A percentile compares a stretch with the other conserved stretches of the same genome.
phyloP scores from a whole-genome alignment of 2,888 invertebrate species.

The Gasteruption jaculator region DNA sequence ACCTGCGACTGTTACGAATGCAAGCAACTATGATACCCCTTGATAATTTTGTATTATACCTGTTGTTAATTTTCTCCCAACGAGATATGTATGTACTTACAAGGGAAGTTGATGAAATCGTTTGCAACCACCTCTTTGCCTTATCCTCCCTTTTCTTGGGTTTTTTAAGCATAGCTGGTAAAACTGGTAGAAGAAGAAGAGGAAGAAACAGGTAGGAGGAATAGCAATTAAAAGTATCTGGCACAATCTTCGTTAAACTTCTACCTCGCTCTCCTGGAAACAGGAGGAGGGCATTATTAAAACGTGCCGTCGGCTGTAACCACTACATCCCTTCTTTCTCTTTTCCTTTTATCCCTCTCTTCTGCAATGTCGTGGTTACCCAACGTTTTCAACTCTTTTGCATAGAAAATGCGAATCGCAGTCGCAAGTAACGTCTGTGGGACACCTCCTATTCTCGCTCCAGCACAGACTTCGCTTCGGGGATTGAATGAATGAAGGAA shows the following conservation, averaged over 20 bases:
- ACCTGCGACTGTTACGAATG: too few relatives aligned
- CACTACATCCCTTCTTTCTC: constrained; percentile 24
- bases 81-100: too few relatives aligned
- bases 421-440: constrained; percentile 29
- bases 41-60: too few relatives aligned
- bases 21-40: too few relatives aligned
- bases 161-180: too few relatives aligned
- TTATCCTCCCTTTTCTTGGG: too few relatives aligned
- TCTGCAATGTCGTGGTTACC: constrained; percentile 8
- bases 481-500: too few relatives aligned
- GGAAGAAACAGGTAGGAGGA: constrained; percentile 37
- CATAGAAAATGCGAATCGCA: constrained; percentile 38
- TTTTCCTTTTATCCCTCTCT: constrained; percentile 13
- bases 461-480: too few relatives aligned
- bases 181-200: constrained; percentile 15
- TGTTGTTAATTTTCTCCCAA: too few relatives aligned
- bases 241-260: constrained; percentile 51
- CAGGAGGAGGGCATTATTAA: constrained; percentile 40
- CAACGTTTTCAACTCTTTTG: constrained; percentile 42
- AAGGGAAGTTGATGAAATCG: too few relatives aligned
- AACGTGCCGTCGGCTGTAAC: constrained; percentile 44
- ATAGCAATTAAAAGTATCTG: constrained; percentile 51
- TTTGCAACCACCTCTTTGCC: too few relatives aligned
- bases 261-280: constrained; percentile 33
- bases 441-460: too few relatives aligned